Percentiles rank a stretch among this genome's conserved stretches.
phyloP scores from a whole-genome alignment of 2,113 vertebrate genomes.

The Eretmochelys imbricata region DNA sequence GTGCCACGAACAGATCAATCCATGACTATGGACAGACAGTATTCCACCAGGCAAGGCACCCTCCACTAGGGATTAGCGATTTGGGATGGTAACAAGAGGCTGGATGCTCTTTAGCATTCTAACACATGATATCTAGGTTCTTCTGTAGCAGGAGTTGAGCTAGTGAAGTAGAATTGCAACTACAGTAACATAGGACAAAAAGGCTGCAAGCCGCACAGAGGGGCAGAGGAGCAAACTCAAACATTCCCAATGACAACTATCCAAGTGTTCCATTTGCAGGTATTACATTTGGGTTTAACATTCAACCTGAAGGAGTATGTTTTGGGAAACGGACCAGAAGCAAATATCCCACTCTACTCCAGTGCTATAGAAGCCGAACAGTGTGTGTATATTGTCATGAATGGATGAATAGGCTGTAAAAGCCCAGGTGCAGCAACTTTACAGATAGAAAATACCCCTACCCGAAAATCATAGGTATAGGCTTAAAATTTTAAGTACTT shows the following conservation, averaged over 20 bases:
- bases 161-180: not conserved
- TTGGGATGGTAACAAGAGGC: not conserved
- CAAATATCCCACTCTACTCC: not conserved
- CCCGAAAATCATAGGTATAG: not conserved
- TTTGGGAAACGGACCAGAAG: not conserved
- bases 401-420: not conserved
- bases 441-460: not conserved
- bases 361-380: not conserved
- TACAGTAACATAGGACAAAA: not conserved
- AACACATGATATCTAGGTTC: not conserved
- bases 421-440: not conserved
- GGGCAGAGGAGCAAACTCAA: not conserved
- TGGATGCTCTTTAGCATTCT: not conserved
- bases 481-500: conserved; percentile 24
- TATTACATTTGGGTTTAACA: not conserved
- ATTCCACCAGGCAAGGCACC: not conserved
- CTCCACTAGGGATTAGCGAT: not conserved
- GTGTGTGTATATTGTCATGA: not conserved
- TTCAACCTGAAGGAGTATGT: not conserved
- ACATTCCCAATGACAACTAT: not conserved
- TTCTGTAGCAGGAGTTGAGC: not conserved
- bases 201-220: not conserved
- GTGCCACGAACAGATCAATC: not conserved
- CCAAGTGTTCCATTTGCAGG: not conserved
- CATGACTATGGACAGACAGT: not conserved